These are phyloP conservation scores for Rhinolophus ferrumequinum DNA, from an alignment of 2,113 vertebrate species.

Conservation along the genomic window DNA sequence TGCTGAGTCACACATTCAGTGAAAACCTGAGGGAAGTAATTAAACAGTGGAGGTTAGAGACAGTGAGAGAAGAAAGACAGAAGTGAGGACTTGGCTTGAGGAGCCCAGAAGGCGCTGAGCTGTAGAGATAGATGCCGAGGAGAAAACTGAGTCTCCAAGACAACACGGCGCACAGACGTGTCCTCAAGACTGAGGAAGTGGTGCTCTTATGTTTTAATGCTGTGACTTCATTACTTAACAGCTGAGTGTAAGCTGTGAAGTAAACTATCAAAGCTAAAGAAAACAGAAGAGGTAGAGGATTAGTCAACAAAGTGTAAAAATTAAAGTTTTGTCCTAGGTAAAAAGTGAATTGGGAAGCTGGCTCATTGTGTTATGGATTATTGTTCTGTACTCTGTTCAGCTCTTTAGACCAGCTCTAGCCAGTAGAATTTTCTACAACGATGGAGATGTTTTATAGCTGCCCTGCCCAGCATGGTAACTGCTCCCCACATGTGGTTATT, in stretches of 20 bases:
- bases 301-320: background rate
- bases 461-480: accelerated
- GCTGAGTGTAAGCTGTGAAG: background rate
- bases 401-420: background rate
- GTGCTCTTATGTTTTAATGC: background rate
- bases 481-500: background rate
- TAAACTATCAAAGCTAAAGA: background rate
- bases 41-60: background rate
- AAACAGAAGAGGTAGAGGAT: background rate
- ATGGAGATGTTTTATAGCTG: no score
- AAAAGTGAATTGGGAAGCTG: background rate
- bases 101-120: accelerated
- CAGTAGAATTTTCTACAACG: background rate
- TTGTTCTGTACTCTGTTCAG: background rate
- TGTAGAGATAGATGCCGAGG: background rate
- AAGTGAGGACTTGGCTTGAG: accelerated
- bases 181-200: background rate
- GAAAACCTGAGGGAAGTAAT: slow-evolving; percentile 35
- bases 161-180: background rate
- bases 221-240: background rate
- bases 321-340: background rate
- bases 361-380: background rate
- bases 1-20: slow-evolving; percentile 63
- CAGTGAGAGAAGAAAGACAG: background rate
- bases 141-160: background rate